Evolutionary conservation across 2,797 vertebrate genomes (phyloP), one percentile per base, ranked within the genome.

Genomic region (Distichodus sexfasciatus): DNA sequence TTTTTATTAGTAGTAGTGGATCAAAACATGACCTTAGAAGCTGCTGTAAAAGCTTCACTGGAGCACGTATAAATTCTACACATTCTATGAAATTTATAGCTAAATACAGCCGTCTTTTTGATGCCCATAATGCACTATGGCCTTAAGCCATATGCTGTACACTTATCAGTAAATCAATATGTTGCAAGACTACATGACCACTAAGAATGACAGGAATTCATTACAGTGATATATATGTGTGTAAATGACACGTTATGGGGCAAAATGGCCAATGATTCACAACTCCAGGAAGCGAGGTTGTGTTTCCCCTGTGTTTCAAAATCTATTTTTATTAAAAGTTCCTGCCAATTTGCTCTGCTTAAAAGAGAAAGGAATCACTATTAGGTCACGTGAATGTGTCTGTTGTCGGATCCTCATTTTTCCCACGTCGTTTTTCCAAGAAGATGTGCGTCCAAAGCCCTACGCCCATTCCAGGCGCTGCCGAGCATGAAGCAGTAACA

Each of bases 401-500:
- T 10, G n/a, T 64, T 24, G 26, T 31, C 33, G 41, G 17, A 19
- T 14, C 8, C 5, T 35, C 14, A 47, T 19, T 11, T 35, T 21
- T n/a, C 17, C 10, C 19, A n/a, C 14, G n/a, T 33, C 3, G 36
- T 65, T 66, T 71, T 43, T 12, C 10, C 11, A 55, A 36, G 38
- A 55, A 55, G 29, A 38, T 12, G 12, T 33, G 29, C 23, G 24
- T 57, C 51, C 28, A 47, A 55, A 57, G 23, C 7, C 14, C 4
- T 8, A 17, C 10, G 26, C 14, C 4, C 26, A 50, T 26, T 43
- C 9, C 28, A 59, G 26, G 35, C 59, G 55, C 24, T 58, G 41
- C 41, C 50, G 60, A 43, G 44, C 61, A 59, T 48, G 57, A 71
- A 57, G 44, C 14, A 51, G 43, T 66, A 58, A 51, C 44, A 51